These are phyloP conservation scores for Eupleurogrammus muticus DNA, from an alignment of 2,797 vertebrate species.

Conservation along the genomic window DNA sequence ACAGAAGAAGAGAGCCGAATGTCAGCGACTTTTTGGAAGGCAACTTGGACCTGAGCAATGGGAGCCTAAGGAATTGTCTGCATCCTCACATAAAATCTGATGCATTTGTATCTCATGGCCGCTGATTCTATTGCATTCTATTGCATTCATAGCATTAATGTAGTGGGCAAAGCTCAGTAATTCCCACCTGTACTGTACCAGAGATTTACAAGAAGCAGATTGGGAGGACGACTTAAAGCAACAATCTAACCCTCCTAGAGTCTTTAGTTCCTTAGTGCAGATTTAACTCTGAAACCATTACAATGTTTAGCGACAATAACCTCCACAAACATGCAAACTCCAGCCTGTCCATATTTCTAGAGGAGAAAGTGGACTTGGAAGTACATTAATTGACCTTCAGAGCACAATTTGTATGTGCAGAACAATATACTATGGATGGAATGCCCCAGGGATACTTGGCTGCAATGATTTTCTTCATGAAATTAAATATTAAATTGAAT, in stretches of 20 bases:
- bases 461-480: no score
- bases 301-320: constrained; percentile 18
- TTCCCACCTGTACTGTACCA: constrained; percentile 55
- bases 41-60: neutral
- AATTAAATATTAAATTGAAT: no score
- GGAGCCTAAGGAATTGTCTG: neutral
- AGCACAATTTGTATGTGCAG: no score
- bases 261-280: constrained; percentile 47
- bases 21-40: neutral
- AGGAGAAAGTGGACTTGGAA: constrained; percentile 24
- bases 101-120: neutral
- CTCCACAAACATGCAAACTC: neutral
- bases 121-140: constrained; percentile 19
- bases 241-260: constrained; percentile 35
- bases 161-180: constrained; percentile 16
- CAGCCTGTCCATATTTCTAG: constrained; percentile 11
- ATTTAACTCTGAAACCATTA: constrained; percentile 39
- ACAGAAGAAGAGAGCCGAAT: constrained; percentile 22
- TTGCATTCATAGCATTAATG: constrained; percentile 3
- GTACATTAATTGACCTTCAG: neutral
- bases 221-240: constrained; percentile 52
- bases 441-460: no score
- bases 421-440: no score
- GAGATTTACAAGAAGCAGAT: constrained; percentile 47
- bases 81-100: constrained; percentile 6